Evolutionary conservation across 30 jellyfish, hydroid and myxozoan species (phyloP).

Genomic region (Turritopsis dohrnii): DNA sequence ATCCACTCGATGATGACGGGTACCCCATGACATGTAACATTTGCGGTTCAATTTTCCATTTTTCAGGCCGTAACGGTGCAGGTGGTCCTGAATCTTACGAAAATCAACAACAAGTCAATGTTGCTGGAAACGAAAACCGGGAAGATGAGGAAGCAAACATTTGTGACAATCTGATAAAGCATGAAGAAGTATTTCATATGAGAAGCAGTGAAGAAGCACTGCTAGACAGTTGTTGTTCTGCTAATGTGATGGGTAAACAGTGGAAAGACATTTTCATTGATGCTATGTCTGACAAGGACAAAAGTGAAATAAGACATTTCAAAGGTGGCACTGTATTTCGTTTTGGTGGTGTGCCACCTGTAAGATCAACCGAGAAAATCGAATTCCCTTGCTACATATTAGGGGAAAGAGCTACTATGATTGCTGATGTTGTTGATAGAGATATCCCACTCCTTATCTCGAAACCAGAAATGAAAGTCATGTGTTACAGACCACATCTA

Average conservation of each 20-base stretch:
- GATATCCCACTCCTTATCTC: constrained; percentile 21
- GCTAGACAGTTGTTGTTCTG: too few species aligned
- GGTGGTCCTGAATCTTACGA: constrained; percentile 22
- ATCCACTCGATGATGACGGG: constrained; percentile 27
- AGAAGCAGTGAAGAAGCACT: constrained; percentile 36
- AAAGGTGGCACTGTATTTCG: constrained; percentile 28
- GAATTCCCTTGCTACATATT: constrained; percentile 17
- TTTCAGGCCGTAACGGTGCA: too few species aligned
- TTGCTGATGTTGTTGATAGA: constrained; percentile 27
- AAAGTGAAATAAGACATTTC: too few species aligned
- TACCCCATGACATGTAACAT: too few species aligned
- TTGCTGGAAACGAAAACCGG: constrained; percentile 5
- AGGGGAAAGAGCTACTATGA: constrained; percentile 31
- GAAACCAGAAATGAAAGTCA: constrained; percentile 27
- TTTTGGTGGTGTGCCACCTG: constrained; percentile 36
- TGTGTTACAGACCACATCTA: constrained; percentile 24
- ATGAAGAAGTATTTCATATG: constrained; percentile 22
- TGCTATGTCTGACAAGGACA: too few species aligned
- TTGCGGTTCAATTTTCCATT: too few species aligned
- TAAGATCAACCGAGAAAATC: constrained; percentile 22
- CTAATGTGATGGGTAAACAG: too few species aligned
- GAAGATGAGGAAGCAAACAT: constrained; percentile 21
- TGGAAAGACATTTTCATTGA: too few species aligned
- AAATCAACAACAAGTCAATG: constrained; percentile 14
- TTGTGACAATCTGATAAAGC: constrained; percentile 6